Evolutionary conservation across 2,888 invertebrate species (phyloP).

Genomic region (Hetaerina titia): DNA sequence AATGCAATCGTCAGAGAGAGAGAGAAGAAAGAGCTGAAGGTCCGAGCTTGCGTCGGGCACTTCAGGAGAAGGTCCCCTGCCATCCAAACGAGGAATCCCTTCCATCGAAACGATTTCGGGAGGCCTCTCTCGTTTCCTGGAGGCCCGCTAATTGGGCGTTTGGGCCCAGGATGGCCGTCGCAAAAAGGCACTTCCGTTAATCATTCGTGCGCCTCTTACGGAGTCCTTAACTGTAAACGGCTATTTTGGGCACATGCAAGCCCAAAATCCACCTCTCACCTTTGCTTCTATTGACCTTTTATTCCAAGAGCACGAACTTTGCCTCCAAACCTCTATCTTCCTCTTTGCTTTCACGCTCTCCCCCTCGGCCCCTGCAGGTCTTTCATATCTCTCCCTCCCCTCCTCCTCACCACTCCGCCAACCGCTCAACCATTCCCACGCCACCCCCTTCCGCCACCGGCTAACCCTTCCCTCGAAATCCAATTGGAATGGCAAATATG

Average conservation of each 20-base stretch:
- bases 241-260: neutral
- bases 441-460: neutral
- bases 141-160: neutral
- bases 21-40: too few species aligned
- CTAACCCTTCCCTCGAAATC: neutral
- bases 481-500: conserved; percentile 31
- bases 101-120: too few species aligned
- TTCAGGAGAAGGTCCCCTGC: too few species aligned
- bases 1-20: too few species aligned
- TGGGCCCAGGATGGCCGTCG: neutral
- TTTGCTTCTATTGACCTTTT: conserved; percentile 24
- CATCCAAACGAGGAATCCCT: too few species aligned
- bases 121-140: too few species aligned
- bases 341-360: conserved; percentile 15
- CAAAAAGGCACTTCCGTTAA: conserved; percentile 12
- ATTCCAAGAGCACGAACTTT: neutral
- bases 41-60: too few species aligned
- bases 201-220: neutral
- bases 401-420: neutral
- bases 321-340: neutral
- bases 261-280: neutral
- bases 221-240: neutral
- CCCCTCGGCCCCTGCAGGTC: neutral
- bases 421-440: neutral
- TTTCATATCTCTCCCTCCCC: neutral